Evolutionary conservation across 2,113 vertebrate species (phyloP), one percentile per base, ranked within the genome.

Genomic region (Cyphomyrus discorhynchus): DNA sequence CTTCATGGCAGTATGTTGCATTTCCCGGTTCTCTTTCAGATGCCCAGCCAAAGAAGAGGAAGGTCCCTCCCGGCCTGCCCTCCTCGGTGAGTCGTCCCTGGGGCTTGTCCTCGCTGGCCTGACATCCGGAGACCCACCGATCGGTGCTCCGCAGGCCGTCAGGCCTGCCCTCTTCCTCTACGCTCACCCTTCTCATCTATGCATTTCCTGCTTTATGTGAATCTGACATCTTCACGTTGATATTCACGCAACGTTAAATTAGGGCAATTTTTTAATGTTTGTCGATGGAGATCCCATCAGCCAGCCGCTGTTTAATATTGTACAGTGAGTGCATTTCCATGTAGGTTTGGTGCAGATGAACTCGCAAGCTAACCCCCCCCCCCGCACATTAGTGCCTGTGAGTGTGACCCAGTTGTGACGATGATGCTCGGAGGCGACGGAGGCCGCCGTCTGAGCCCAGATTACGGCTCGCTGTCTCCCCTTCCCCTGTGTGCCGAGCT

Each of bases 31-130:
- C 91, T 1, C 56, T 77, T 90, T 2, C 92, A 99, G 98, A 99
- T 88, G 91, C 97, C 2, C 98, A 99, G 93, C 98, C 98, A 91
- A 99, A 99, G 94, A 99, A 99, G 95, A 97, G 98, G 93, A 99
- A 99, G 96, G 96, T 96, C 89, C 98, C 98, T 50, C 98, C 98
- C 49, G 98, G 98, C 94, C 97, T 99, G 91, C 98, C 98, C 0
- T 99, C 98, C 92, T 99, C 98, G 93, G 98, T 99, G 93, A 99
- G 96, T 91, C 93, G 90, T 87, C 91, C 93, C 93, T 13, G 46
- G 24, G 27, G 49, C 58, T 62, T n/a, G 24, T 49, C 49, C 85
- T 19, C 15, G 5, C 7, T 15, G 27, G 85, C 49, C 31, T 50
- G 6, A 49, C 6, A 7, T 56, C 15, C 21, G 10, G 82, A 46